Evolutionary conservation across 2,797 vertebrate species (phyloP).

Genomic region (Heliangelus exortis): DNA sequence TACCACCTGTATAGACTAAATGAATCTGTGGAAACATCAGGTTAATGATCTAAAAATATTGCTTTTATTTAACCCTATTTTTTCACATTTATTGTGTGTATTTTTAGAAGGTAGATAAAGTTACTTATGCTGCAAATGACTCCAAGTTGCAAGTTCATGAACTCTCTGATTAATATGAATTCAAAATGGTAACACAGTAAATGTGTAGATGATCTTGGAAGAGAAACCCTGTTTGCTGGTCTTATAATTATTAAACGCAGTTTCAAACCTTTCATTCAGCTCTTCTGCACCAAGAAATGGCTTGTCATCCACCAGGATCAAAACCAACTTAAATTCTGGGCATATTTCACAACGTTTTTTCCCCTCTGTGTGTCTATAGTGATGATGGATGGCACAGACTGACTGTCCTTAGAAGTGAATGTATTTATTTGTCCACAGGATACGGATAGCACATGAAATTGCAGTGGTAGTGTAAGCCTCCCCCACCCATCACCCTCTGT

Average conservation of each 20-base stretch:
- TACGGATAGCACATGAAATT: conserved; percentile 70
- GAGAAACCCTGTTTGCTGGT: conserved; percentile 16
- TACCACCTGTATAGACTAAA: conserved; percentile 28
- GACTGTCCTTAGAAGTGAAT: conserved; percentile 71
- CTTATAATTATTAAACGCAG: not conserved
- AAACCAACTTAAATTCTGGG: conserved; percentile 39
- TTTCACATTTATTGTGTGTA: conserved; percentile 27
- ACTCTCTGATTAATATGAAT: conserved; percentile 67
- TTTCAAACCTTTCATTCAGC: conserved; percentile 20
- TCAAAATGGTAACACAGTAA: conserved; percentile 53
- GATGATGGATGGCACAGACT: conserved; percentile 67
- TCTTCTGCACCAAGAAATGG: conserved; percentile 38
- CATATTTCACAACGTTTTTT: conserved; percentile 62
- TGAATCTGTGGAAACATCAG: conserved; percentile 19
- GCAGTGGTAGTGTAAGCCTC: conserved; percentile 67
- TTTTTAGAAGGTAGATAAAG: conserved; percentile 52
- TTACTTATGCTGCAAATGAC: conserved; percentile 54
- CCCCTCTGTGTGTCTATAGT: conserved; percentile 53
- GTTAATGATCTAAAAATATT: conserved; percentile 49
- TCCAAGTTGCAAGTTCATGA: conserved; percentile 51
- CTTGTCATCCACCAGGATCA: conserved; percentile 1
- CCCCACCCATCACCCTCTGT: conserved; percentile 73
- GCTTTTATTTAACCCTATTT: conserved; percentile 62
- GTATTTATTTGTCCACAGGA: conserved; percentile 72
- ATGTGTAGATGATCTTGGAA: conserved; percentile 48